Base-by-base conservation (phyloP, 2,113 vertebrate species). In the Trichomycterus rosablanca region DNA sequence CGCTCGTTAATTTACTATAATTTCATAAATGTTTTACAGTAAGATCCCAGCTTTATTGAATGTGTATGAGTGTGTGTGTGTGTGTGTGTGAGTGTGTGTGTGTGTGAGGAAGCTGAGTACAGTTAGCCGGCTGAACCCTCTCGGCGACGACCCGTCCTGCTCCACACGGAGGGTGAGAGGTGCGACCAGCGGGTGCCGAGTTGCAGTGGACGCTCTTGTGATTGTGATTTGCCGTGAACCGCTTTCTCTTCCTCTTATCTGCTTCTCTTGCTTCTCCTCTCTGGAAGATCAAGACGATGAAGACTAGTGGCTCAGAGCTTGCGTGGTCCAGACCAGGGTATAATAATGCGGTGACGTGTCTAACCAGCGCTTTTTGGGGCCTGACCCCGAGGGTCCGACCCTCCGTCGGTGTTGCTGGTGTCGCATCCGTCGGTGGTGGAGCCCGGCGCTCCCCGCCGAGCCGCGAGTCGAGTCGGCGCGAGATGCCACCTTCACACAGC, bases 131-230 rank as follows among this genome's bases (percentile, higher is more conserved):
- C 43, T 63, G 67, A 51, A 54, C 40, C n/a, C n/a, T 58, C 53
- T 52, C 23, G 39, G 11, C 40, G 48, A 46, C 60, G 53, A 64
- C 11, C 61, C 45, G 12, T 16, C 45, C 35, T 26, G n/a, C 51
- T 34, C 60, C n/a, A 40, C 9, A 22, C 53, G 42, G 59, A 23
- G 48, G 68, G 62, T 70, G 68, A 65, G 68, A 48, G 62, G 56
- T 59, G 61, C 52, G 59, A 14, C 9, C 15, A 44, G 26, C 32
- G 32, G 42, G 53, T 70, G 68, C 49, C 12, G 68, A 60, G 42
- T 46, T 37, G 18, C 48, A 42, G 59, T 40, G 46, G 39, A 8
- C 49, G 32, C 60, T 23, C 45, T 4, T 64, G 37, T 39, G 16
- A 30, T 24, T 51, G 18, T 48, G 45, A 4, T 43, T 48, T 66